phyloP scores from a whole-genome alignment of 2,113 vertebrate genomes.

The Tychaedon coryphoeus region DNA sequence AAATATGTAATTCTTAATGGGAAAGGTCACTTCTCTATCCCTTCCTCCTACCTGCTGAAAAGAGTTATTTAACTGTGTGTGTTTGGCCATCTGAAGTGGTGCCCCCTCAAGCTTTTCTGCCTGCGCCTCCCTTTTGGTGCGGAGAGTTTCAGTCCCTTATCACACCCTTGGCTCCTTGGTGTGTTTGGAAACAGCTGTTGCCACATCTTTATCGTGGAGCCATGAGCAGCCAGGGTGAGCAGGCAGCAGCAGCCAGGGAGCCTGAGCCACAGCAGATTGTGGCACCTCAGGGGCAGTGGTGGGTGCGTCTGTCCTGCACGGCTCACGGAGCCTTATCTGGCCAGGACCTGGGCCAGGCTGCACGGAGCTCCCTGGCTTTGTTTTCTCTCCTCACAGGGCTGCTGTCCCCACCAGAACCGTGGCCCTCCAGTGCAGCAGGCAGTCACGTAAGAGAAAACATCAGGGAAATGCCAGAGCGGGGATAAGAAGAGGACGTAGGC shows the following conservation, averaged over 20 bases:
- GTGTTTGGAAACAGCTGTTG: constrained; percentile 41
- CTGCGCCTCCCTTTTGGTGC: background rate
- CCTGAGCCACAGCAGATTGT: background rate
- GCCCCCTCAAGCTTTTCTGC: background rate
- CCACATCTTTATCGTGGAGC: background rate
- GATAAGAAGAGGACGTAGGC: background rate
- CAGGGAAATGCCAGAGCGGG: background rate
- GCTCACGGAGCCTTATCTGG: background rate
- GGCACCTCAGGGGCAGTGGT: accelerated
- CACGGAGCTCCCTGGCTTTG: background rate
- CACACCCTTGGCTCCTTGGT: background rate
- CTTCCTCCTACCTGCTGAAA: constrained; percentile 43
- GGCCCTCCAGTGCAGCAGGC: background rate
- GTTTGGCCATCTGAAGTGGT: background rate
- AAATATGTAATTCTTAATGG: constrained; percentile 20
- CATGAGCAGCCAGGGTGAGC: background rate
- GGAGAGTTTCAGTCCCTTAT: background rate
- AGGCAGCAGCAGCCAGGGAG: background rate
- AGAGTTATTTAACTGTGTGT: background rate
- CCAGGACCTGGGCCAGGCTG: background rate
- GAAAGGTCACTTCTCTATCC: constrained; percentile 50
- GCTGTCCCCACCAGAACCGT: background rate
- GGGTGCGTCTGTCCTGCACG: accelerated
- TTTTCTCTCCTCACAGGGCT: background rate
- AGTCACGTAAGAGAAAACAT: background rate